These are phyloP conservation scores for Zoanthus sociatus DNA, from an alignment of 92 coral and sea anemone genomes.

Conservation along the genomic window DNA sequence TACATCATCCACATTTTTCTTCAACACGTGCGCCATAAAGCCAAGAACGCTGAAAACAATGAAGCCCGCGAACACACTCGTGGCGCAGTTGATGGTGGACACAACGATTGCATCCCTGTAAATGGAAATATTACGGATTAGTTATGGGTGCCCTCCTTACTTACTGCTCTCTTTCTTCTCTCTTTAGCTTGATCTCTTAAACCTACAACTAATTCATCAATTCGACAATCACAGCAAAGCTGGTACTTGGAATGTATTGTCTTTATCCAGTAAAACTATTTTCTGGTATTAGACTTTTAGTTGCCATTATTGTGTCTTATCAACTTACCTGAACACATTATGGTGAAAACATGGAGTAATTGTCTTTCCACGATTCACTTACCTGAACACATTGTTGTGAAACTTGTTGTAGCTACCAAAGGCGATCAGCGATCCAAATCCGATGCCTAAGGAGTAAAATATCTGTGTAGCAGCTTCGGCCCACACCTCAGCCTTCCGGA, in stretches of 20 bases:
- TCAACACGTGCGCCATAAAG: slow-evolving; percentile 96
- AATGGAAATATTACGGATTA: background rate
- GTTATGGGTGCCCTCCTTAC: too few relatives aligned
- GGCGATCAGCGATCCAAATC: slow-evolving; percentile 97
- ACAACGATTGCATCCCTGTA: slow-evolving; percentile 95
- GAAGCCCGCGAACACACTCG: slow-evolving; percentile 96
- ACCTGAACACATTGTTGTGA: slow-evolving; percentile 97
- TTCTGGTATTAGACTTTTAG: too few relatives aligned
- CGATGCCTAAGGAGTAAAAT: slow-evolving; percentile 97
- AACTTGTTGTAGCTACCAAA: slow-evolving; percentile 97
- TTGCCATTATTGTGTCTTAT: background rate
- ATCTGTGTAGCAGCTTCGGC: slow-evolving; percentile 98
- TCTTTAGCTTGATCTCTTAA: too few relatives aligned
- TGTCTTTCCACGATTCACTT: slow-evolving; percentile 16
- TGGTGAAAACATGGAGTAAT: slow-evolving; percentile 43
- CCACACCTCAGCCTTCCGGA: slow-evolving; percentile 94
- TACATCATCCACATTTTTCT: slow-evolving; percentile 86
- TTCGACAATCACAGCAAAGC: too few relatives aligned
- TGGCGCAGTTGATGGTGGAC: slow-evolving; percentile 92
- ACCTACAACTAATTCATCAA: too few relatives aligned
- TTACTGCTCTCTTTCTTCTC: too few relatives aligned
- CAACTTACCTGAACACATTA: slow-evolving; percentile 89
- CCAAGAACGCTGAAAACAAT: slow-evolving; percentile 99
- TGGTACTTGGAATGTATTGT: too few relatives aligned
- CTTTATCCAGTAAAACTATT: too few relatives aligned